These are phyloP conservation scores for Cantharis nigra DNA, from an alignment of 2,888 invertebrate species.

Conservation along the genomic window DNA sequence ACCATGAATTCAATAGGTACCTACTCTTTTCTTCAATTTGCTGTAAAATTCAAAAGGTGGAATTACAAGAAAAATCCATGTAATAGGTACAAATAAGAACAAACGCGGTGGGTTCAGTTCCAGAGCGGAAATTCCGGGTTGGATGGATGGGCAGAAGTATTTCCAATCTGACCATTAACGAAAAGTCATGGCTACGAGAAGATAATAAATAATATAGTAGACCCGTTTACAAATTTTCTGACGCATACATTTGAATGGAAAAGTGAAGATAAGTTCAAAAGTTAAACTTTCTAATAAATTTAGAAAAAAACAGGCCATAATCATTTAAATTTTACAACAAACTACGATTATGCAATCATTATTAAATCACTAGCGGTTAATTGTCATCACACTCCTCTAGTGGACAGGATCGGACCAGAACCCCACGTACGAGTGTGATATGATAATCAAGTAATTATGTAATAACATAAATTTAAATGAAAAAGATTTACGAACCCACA, in stretches of 20 bases:
- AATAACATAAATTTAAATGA: too few species aligned
- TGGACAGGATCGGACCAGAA: background rate
- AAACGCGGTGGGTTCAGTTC: background rate
- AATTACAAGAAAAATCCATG: background rate
- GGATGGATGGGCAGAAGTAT: background rate
- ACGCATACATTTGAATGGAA: background rate
- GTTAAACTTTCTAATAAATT: background rate
- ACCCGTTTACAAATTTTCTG: background rate
- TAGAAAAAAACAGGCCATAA: background rate
- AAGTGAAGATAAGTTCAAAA: background rate
- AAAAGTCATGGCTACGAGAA: background rate
- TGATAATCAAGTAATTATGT: too few species aligned
- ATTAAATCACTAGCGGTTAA: background rate
- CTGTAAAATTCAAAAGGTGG: background rate
- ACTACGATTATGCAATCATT: background rate
- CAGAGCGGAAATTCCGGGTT: background rate
- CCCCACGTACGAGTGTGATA: too few species aligned
- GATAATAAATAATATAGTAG: background rate
- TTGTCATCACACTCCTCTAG: background rate
- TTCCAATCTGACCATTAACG: background rate
- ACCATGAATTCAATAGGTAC: background rate
- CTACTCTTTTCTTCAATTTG: background rate
- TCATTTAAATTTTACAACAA: background rate
- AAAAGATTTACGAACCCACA: too few species aligned
- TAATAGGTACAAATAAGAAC: background rate